Evolutionary conservation across 2,888 invertebrate genomes (phyloP).

Genomic region (Camponotus fellah): DNA sequence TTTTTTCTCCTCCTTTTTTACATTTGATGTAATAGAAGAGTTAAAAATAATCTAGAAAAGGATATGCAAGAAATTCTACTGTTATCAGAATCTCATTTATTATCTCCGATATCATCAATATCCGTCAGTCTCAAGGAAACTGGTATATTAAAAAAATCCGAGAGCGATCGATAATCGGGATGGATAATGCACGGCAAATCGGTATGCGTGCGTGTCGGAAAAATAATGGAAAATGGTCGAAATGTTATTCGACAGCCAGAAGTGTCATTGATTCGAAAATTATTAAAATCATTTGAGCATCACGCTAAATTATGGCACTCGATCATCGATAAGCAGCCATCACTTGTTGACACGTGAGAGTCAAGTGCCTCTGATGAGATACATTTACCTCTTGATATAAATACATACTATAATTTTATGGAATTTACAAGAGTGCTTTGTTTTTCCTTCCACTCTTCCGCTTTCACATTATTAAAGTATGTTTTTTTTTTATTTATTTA

Average conservation of each 20-base stretch:
- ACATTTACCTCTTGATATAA: constrained; percentile 32
- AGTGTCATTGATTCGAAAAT: constrained; percentile 62
- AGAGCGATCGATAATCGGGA: constrained; percentile 34
- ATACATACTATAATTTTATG: not conserved
- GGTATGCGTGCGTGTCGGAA: constrained; percentile 14
- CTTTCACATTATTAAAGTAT: not conserved
- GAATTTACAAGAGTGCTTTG: constrained; percentile 6
- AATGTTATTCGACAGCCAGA: constrained; percentile 57
- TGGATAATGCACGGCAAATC: constrained; percentile 34
- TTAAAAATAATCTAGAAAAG: constrained; percentile 35
- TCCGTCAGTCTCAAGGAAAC: constrained; percentile 22
- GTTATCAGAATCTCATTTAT: constrained; percentile 33
- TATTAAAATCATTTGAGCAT: constrained; percentile 58
- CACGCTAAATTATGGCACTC: constrained; percentile 41
- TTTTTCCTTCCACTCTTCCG: not conserved
- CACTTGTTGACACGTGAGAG: constrained; percentile 29
- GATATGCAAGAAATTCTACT: constrained; percentile 25
- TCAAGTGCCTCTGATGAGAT: constrained; percentile 32
- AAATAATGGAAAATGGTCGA: constrained; percentile 21
- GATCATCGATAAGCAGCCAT: constrained; percentile 29
- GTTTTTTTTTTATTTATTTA: constrained; percentile 26
- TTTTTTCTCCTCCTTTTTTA: not conserved
- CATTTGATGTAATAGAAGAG: not conserved
- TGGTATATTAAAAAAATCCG: constrained; percentile 19
- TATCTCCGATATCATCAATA: constrained; percentile 41